These are phyloP conservation scores for Toxonevra muliebris DNA, from an alignment of 2,888 invertebrate species.

Conservation along the genomic window DNA sequence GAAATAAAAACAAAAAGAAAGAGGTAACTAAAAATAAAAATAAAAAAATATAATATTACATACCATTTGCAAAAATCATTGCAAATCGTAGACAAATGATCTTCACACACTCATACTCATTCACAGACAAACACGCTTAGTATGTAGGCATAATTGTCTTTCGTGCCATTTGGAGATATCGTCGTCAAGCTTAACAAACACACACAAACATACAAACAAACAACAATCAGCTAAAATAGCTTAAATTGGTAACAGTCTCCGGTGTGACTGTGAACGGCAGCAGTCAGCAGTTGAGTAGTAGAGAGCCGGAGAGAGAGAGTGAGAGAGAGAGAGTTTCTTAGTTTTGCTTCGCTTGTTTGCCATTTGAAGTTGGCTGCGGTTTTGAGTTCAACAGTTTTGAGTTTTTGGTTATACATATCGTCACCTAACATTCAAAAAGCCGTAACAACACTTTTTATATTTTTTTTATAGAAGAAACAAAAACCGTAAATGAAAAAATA, in stretches of 20 bases:
- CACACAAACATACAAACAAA: background rate
- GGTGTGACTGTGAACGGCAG: conserved; percentile 4
- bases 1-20: background rate
- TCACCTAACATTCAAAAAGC: too few species aligned
- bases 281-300: background rate
- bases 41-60: conserved; percentile 1
- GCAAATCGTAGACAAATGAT: background rate
- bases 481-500: too few species aligned
- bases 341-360: background rate
- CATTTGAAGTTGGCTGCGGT: background rate
- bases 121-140: background rate
- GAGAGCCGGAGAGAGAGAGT: too few species aligned
- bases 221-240: conserved; percentile 6
- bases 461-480: too few species aligned
- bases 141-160: conserved; percentile 7
- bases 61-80: conserved; percentile 1
- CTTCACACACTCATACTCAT: background rate
- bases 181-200: conserved; percentile 13
- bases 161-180: conserved; percentile 34
- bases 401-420: too few species aligned
- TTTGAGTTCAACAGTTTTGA: background rate
- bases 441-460: too few species aligned
- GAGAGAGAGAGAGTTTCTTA: background rate
- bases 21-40: conserved; percentile 5
- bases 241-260: conserved; percentile 12